Evolutionary conservation across 2,113 vertebrate species (phyloP).

Genomic region (Dinomys branickii): DNA sequence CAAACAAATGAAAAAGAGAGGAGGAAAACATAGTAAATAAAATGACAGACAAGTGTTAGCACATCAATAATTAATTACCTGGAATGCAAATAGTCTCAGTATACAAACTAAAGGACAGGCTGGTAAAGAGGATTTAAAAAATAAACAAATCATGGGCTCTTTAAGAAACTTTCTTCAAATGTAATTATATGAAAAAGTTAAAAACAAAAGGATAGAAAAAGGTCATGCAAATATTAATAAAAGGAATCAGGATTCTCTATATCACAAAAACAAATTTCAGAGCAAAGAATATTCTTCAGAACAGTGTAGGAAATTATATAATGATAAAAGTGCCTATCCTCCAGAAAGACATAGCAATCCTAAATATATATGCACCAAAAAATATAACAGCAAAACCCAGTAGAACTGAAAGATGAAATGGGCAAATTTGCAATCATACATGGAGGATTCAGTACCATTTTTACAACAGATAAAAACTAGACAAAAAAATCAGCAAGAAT

Average conservation of each 20-base stretch:
- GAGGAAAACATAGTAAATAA: not conserved
- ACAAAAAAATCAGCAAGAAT: not conserved
- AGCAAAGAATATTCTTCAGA: not conserved
- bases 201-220: not conserved
- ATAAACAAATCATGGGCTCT: not conserved
- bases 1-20: not conserved
- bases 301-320: not conserved
- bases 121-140: not conserved
- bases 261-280: not conserved
- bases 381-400: not conserved
- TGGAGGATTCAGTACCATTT: not conserved
- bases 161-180: constrained; percentile 13
- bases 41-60: not conserved
- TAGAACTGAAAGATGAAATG: not conserved
- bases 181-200: not conserved
- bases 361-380: not conserved
- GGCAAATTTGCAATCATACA: not conserved
- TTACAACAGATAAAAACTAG: not conserved
- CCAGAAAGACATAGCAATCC: not conserved
- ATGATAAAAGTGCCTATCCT: not conserved
- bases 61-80: not conserved
- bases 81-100: not conserved
- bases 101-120: not conserved
- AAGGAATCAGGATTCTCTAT: not conserved
- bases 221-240: not conserved